Base-by-base conservation (phyloP, 2,888 invertebrate species). In the Arctia plantaginis region DNA sequence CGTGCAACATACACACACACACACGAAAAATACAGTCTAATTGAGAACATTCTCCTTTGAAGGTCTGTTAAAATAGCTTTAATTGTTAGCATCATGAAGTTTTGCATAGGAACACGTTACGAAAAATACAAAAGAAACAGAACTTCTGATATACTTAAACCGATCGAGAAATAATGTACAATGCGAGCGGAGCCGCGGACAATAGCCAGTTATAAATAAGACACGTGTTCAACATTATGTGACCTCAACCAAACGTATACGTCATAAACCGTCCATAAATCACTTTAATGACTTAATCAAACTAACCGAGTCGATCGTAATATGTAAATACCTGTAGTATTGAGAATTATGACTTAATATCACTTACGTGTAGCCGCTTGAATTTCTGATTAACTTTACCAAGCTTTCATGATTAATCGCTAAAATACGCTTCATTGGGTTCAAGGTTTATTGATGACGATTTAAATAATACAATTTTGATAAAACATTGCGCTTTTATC, bases 331-430 rank as follows among this genome's bases (percentile, higher is more conserved):
- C 62, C 47, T 71, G 71, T 70, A 62, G 62, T 62, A 71, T 47
- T 64, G 18, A 71, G 71, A 71, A 18, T 71, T 71, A 65, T 71
- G 33, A 64, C 35, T 71, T 65, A 15, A 71, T 71, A 71, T 71
- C 71, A 65, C 64, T 73, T 73, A 47, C 55, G 59, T 64, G 47
- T 33, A 68, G 15, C 44, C 72, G 27, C 64, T 65, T 64, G 15
- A 69, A 62, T 64, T 13, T 75, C 76, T 77, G 68, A 79, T 79
- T 69, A 77, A 79, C 74, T 80, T 79, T 73, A 72, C 73, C 39
- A 47, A 69, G 77, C 65, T 76, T 79, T 76, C 71, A 70, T 75
- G 65, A 78, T 77, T 82, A 74, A 78, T 77, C n/a, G 74, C 51
- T 66, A 59, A 72, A 84, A 71, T 75, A 59, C 75, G 66, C 66